Evolutionary conservation across 2,113 vertebrate species (phyloP), one percentile per base, ranked within the genome.

Genomic region (Strigops habroptila): DNA sequence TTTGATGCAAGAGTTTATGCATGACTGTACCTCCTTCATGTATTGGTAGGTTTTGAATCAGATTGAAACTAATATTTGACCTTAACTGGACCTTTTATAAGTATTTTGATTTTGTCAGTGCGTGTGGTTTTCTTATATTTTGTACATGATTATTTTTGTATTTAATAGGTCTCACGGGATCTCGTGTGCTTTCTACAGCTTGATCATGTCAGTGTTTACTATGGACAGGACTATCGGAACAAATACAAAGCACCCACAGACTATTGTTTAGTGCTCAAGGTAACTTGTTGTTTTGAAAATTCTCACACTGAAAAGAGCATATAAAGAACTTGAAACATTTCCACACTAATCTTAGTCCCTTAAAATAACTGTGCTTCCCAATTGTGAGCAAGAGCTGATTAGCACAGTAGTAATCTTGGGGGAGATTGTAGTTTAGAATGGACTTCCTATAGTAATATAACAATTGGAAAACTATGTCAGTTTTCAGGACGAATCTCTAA

Each of bases 221-320:
- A 99, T 16, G 99, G 99, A 7, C 99, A 99, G 96, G 99, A 99
- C 94, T 99, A 99, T 96, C 98, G 99, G 88, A 99, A 98, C 98
- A 99, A 99, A 77, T 99, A 99, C 97, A 99, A 99, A 97, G 99
- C 99, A 57, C 99, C 99, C 12, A 99, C 99, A 18, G 99, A 99
- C 98, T 99, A 99, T 75, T 99, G 99, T 89, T 97, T 99, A 67
- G 99, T 98, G 27, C 98, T 99, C 18, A 99, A 99, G 99, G 99
- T 99, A 98, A 91, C 21, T 52, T 49, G 4, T 52, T 73, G n/a
- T 88, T 85, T 78, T 44, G 18, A 39, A 74, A 68, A 30, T 74
- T 82, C 31, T 75, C 22, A 7, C 44, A 28, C 48, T 64, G 35
- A 51, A 62, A 81, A 62, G 33, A 33, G 49, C 22, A 62, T 39